Evolutionary conservation across 2,797 vertebrate genomes (phyloP).

Genomic region (Sparus aurata): DNA sequence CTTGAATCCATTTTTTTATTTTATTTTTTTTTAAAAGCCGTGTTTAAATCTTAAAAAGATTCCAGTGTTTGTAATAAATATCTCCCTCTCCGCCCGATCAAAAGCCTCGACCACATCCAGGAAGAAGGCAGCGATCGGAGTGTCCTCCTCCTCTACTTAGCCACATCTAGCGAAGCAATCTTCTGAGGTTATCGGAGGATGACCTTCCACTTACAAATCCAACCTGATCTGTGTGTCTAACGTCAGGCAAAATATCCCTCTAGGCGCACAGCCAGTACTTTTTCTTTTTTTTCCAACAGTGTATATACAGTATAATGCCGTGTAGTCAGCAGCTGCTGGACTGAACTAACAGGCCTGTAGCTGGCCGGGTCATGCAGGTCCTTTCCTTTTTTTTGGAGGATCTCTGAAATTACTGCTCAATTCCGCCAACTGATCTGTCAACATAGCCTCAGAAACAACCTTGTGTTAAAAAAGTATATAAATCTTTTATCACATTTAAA

Average conservation of each 20-base stretch:
- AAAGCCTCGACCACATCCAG: background rate
- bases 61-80: background rate
- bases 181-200: conserved; percentile 7
- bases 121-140: background rate
- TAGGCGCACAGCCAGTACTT: background rate
- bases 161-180: conserved; percentile 4
- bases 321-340: too few relatives aligned
- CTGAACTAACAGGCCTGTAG: too few relatives aligned
- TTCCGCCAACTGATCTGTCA: too few relatives aligned
- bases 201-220: background rate
- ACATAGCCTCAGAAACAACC: background rate
- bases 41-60: background rate
- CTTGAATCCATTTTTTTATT: background rate
- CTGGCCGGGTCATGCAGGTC: too few relatives aligned
- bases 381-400: too few relatives aligned
- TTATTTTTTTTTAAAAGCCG: background rate
- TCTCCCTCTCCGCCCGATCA: background rate
- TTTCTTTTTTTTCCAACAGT: too few relatives aligned
- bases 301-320: too few relatives aligned
- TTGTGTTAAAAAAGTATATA: background rate
- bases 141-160: background rate
- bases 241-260: background rate
- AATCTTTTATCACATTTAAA: background rate
- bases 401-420: too few relatives aligned
- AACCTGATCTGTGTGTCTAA: conserved; percentile 4